These are phyloP conservation scores for Caenorhabditis inopinata DNA, from an alignment of 1,140 invertebrate genomes.

Conservation along the genomic window DNA sequence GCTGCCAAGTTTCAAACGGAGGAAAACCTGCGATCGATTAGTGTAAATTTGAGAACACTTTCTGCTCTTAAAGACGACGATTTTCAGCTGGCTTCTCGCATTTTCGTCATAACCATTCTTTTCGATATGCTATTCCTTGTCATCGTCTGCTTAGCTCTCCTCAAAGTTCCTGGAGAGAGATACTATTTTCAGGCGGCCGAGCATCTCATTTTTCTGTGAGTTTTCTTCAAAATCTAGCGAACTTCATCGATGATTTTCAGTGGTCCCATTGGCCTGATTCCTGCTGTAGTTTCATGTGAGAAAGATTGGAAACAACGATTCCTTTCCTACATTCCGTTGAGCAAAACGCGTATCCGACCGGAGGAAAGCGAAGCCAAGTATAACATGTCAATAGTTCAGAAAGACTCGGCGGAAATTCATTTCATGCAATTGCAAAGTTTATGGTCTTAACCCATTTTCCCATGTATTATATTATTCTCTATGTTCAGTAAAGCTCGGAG, in stretches of 20 bases:
- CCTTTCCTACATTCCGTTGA: not conserved
- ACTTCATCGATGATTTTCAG: not conserved
- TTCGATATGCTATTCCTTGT: not conserved
- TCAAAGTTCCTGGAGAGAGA: not conserved
- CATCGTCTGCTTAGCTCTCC: not conserved
- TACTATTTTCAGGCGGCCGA: constrained; percentile 1
- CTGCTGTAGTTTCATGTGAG: not conserved
- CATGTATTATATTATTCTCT: too few species aligned
- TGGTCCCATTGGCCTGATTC: not conserved
- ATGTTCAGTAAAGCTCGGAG: too few species aligned
- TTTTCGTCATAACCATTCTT: not conserved
- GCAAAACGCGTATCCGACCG: not conserved
- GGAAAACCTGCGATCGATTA: not conserved
- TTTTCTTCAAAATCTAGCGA: not conserved
- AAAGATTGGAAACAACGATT: not conserved
- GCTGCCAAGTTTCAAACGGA: constrained; percentile 14
- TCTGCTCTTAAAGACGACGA: too few species aligned
- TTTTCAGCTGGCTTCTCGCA: constrained; percentile 7
- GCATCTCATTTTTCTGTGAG: not conserved
- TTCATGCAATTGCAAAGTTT: not conserved
- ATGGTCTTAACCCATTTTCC: not conserved
- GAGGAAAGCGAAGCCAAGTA: not conserved
- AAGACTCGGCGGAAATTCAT: not conserved
- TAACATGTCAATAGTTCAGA: not conserved
- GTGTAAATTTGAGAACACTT: too few species aligned